Evolutionary conservation across 2,113 vertebrate genomes (phyloP).

Genomic region (Sterrhoptilus dennistouni): DNA sequence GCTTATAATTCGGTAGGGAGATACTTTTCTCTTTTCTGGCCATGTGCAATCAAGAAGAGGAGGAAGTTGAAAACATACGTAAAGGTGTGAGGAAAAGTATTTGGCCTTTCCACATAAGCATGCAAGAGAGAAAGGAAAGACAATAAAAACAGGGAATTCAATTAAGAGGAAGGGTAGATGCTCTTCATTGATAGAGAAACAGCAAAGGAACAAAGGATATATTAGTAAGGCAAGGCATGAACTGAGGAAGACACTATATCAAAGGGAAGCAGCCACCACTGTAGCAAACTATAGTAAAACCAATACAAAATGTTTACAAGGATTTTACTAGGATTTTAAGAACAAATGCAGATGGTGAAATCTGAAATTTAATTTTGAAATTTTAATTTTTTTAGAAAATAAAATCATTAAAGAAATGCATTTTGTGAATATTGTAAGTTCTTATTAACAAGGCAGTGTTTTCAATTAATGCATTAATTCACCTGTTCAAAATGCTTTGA

Average conservation of each 20-base stretch:
- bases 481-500: constrained; percentile 6
- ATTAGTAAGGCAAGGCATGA: background rate
- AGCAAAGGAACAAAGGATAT: background rate
- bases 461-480: background rate
- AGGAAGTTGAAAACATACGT: background rate
- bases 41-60: background rate
- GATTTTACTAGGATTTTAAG: background rate
- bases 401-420: background rate
- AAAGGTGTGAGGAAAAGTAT: background rate
- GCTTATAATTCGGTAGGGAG: background rate
- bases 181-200: background rate
- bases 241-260: background rate
- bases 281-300: background rate
- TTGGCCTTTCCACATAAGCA: background rate
- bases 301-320: background rate
- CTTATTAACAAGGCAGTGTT: background rate
- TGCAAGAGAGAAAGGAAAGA: background rate
- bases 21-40: background rate
- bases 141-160: background rate
- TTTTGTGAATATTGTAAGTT: background rate
- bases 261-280: background rate
- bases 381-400: background rate
- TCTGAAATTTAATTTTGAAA: background rate
- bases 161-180: background rate
- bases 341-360: background rate